Evolutionary conservation across 2,797 vertebrate species (phyloP), one percentile per base, ranked within the genome.

Genomic region (Danio choprae): DNA sequence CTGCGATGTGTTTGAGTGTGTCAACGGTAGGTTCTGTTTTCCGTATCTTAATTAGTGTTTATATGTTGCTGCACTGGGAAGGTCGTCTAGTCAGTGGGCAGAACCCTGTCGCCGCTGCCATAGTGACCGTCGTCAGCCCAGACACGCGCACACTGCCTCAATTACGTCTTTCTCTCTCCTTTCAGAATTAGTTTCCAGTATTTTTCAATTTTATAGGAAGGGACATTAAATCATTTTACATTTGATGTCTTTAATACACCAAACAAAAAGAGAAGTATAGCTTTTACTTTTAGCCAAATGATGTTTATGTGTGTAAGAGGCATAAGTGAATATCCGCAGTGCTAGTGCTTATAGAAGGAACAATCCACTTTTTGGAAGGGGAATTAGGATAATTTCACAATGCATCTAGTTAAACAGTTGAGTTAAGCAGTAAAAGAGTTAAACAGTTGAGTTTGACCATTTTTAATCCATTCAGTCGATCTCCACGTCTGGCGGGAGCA

Each of bases 1-100:
- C 93, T 97, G 96, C 88, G 95, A 96, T 92, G 92, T 95, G 87
- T 95, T 96, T 88, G 94, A 96, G 84, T 97, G 96, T 90, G 93
- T 95, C 92, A 96, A 95, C 81, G 95, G 96, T 97, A 93, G 22
- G 95, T 93, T 67, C 68, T 80, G 81, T 84, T 84, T 82, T 50
- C 68, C 81, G 48, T 58, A 44, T 50, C 62, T 65, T 64, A 72
- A 67, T 82, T 71, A 72, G 62, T 80, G 71, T 79, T 68, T 83
- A 50, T 83, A 20, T 41, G 74, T 59, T 40, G 46, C 20, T 65
- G 58, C 44, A 40, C 8, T 43, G 41, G 60, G 53, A 59, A 71
- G 75, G 51, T 67, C 20, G 48, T 60, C 22, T 82, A 72, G 74
- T 81, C 64, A 62, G 46, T 58, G 77, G 40, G 69, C 53, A n/a